Percentiles rank a stretch among this genome's conserved stretches.
Conservation (phyloP, 1,140 invertebrate genomes). For the Drosophila serrata region DNA sequence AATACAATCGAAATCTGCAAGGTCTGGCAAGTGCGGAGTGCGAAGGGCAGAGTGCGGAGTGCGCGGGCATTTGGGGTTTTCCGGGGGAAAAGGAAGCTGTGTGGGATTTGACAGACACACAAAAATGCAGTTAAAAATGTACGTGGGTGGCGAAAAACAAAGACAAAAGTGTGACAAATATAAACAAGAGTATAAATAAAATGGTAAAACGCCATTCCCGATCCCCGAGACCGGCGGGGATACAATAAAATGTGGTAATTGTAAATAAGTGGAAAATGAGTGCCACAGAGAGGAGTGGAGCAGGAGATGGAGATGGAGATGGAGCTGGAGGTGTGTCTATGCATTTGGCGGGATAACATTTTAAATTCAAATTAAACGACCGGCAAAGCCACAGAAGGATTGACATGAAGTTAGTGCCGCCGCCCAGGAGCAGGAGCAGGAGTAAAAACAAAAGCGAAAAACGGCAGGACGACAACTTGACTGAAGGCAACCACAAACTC, state of each 20-base stretch:
- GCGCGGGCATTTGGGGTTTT: neutral
- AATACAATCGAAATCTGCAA: constrained; percentile 80
- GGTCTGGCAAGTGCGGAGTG: constrained; percentile 31
- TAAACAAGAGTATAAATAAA: constrained; percentile 82
- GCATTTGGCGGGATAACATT: constrained; percentile 79
- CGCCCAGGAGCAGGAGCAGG: constrained; percentile 36
- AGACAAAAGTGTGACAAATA: constrained; percentile 82
- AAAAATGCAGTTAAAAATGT: constrained; percentile 79
- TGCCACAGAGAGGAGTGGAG: constrained; percentile 23
- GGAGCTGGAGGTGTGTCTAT: constrained; percentile 34
- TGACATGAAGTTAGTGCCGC: constrained; percentile 79
- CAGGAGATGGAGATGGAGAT: neutral
- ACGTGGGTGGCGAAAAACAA: constrained; percentile 43
- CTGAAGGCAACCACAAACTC: constrained; percentile 66
- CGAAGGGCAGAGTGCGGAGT: neutral
- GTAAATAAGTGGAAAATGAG: constrained; percentile 84
- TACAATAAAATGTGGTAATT: constrained; percentile 83
- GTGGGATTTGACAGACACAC: constrained; percentile 75
- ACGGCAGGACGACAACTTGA: constrained; percentile 43
- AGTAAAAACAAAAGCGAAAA: constrained; percentile 32
- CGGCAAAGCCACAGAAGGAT: constrained; percentile 81
- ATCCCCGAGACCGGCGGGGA: constrained; percentile 12
- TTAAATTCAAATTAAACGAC: constrained; percentile 84
- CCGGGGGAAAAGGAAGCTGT: constrained; percentile 12
- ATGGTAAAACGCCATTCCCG: constrained; percentile 60